These are phyloP conservation scores for Epinephelus awoara DNA, from an alignment of 2,797 vertebrate genomes.

Conservation along the genomic window DNA sequence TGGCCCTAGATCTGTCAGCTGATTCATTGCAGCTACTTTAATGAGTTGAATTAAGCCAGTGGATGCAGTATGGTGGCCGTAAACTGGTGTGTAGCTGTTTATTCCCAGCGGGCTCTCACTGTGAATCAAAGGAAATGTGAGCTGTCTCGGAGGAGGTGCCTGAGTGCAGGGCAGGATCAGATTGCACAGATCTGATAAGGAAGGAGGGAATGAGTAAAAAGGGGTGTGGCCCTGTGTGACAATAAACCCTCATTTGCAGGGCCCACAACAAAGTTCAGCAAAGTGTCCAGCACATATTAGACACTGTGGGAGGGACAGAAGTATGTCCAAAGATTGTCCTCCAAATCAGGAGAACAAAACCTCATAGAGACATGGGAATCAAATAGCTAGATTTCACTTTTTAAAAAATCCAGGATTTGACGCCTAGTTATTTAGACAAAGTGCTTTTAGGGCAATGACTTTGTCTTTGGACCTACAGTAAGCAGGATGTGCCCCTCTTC, in stretches of 20 bases:
- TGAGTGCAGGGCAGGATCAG: conserved; percentile 57
- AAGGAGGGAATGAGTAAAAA: conserved; percentile 48
- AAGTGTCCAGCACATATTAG: conserved; percentile 5
- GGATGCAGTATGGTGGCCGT: conserved; percentile 48
- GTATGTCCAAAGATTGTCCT: conserved; percentile 15
- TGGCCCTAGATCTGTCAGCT: conserved; percentile 50
- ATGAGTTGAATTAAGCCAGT: conserved; percentile 59
- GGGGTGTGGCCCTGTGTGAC: conserved; percentile 20
- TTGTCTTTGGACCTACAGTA: conserved; percentile 1
- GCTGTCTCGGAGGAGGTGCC: conserved; percentile 75
- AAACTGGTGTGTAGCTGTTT: conserved; percentile 59
- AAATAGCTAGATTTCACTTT: background rate
- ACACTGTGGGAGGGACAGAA: conserved; percentile 4
- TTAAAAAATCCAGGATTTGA: background rate
- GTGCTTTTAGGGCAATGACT: background rate
- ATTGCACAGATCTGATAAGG: conserved; percentile 74
- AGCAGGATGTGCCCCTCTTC: conserved; percentile 15
- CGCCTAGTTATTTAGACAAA: background rate
- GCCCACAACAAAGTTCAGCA: conserved; percentile 49
- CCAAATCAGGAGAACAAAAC: conserved; percentile 1
- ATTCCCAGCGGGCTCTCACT: conserved; percentile 63
- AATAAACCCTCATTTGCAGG: conserved; percentile 45
- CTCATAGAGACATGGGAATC: background rate
- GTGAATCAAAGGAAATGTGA: conserved; percentile 79
- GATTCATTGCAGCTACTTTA: conserved; percentile 58